A percentile compares a stretch with the other conserved stretches of the same genome.
Conservation (phyloP, 1,140 invertebrate genomes). For the Aphelenchoides fujianensis region DNA sequence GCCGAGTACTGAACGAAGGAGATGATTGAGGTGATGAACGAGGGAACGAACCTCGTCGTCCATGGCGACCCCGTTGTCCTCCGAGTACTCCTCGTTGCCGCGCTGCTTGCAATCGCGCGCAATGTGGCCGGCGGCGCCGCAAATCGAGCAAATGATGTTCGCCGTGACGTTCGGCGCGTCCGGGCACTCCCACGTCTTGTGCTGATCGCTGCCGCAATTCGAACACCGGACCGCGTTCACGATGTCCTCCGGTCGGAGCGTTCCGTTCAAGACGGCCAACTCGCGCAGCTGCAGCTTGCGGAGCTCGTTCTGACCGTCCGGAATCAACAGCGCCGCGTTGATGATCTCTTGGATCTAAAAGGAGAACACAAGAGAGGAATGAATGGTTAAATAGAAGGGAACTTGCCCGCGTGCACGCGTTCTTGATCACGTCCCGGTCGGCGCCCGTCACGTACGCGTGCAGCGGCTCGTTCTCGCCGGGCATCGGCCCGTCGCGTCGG, state of each 20-base stretch:
- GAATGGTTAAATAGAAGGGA: not conserved
- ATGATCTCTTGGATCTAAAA: slow-evolving; percentile 92
- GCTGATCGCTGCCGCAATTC: slow-evolving; percentile 86
- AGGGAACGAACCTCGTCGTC: slow-evolving; percentile 52
- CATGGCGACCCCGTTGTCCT: too few species aligned
- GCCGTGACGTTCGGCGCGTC: slow-evolving; percentile 97
- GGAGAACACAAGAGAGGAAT: not conserved
- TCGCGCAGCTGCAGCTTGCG: slow-evolving; percentile 91
- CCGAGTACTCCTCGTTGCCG: slow-evolving; percentile 36
- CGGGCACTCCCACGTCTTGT: slow-evolving; percentile 87
- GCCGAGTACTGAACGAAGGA: slow-evolving; percentile 54
- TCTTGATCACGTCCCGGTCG: slow-evolving; percentile 91
- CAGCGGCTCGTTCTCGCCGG: slow-evolving; percentile 96
- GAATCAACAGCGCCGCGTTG: slow-evolving; percentile 92
- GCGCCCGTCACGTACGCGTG: slow-evolving; percentile 98
- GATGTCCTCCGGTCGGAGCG: slow-evolving; percentile 87
- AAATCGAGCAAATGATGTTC: slow-evolving; percentile 90
- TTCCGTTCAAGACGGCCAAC: slow-evolving; percentile 93
- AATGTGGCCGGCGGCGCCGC: slow-evolving; percentile 95
- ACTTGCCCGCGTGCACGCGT: slow-evolving; percentile 76
- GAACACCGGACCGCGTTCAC: slow-evolving; percentile 75
- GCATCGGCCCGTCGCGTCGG: slow-evolving; percentile 92
- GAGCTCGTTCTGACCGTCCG: slow-evolving; percentile 96
- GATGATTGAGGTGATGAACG: slow-evolving; percentile 11
- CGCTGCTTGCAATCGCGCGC: slow-evolving; percentile 79